These are phyloP conservation scores for Habroteleia sp. DNA, from an alignment of 2,888 invertebrate genomes.

Conservation along the genomic window DNA sequence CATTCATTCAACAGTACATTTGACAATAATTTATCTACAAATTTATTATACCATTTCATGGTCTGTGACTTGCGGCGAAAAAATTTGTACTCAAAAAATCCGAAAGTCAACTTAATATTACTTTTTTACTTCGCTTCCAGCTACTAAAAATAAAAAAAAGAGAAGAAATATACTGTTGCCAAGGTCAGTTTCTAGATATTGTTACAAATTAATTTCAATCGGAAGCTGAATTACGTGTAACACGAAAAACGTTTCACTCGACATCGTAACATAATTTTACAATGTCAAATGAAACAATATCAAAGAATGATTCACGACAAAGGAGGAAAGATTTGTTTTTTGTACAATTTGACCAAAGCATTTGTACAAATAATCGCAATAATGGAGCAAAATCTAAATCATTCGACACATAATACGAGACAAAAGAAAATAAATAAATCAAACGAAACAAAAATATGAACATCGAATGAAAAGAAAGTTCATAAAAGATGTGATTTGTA, in stretches of 20 bases:
- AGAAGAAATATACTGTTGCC: constrained; percentile 47
- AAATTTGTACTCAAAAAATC: constrained; percentile 14
- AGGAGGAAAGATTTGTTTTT: too few species aligned
- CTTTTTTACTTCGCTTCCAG: constrained; percentile 19
- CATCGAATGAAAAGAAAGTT: constrained; percentile 12
- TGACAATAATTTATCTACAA: constrained; percentile 35
- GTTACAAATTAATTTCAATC: constrained; percentile 49
- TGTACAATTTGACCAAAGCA: too few species aligned
- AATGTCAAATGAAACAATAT: constrained; percentile 6
- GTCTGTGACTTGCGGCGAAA: constrained; percentile 14
- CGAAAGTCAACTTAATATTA: constrained; percentile 33
- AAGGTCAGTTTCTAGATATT: constrained; percentile 51
- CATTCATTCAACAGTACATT: constrained; percentile 12
- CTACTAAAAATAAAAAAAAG: constrained; percentile 30
- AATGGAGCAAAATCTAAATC: too few species aligned
- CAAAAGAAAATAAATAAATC: neutral
- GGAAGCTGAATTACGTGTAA: constrained; percentile 28
- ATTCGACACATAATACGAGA: neutral
- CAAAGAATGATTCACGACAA: too few species aligned
- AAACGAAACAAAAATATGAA: neutral
- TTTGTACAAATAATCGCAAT: too few species aligned
- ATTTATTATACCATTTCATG: constrained; percentile 51
- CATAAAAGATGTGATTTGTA: constrained; percentile 8
- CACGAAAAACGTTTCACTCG: constrained; percentile 11
- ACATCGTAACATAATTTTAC: constrained; percentile 9